Conservation (phyloP, 2,113 vertebrate genomes). For the Poicephalus meyeri region DNA sequence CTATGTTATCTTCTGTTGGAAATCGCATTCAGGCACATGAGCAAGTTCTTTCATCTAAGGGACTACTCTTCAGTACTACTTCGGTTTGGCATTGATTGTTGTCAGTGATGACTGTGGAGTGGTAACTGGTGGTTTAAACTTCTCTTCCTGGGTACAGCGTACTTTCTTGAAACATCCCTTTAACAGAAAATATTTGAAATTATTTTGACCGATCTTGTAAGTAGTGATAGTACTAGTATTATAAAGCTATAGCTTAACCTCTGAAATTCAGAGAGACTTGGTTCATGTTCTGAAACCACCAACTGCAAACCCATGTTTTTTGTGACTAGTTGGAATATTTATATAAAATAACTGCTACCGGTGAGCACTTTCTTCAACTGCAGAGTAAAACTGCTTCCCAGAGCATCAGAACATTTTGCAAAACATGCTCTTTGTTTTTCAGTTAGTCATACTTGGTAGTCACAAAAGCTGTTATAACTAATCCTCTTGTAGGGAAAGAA, state of each 20-base stretch:
- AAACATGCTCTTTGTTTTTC: neutral
- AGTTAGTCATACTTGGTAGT: neutral
- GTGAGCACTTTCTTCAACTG: neutral
- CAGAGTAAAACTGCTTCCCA: neutral
- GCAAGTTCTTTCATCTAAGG: neutral
- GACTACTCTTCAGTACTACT: neutral
- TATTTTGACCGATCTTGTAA: neutral
- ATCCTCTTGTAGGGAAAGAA: neutral
- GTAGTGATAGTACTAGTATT: neutral
- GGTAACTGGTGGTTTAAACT: neutral
- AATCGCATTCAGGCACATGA: neutral
- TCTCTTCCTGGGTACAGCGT: neutral
- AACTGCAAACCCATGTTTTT: fast-evolving
- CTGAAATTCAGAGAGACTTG: neutral
- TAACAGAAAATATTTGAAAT: neutral
- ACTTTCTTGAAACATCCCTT: neutral
- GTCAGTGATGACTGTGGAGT: neutral
- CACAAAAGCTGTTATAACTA: neutral
- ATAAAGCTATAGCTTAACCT: neutral
- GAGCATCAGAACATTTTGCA: neutral
- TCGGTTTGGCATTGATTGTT: neutral
- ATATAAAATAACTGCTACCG: neutral
- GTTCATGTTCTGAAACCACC: neutral
- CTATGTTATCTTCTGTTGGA: neutral
- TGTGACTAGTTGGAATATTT: neutral